Evolutionary conservation across 2,797 vertebrate genomes (phyloP), one percentile per base, ranked within the genome.

Genomic region (Chlorospingus flavigularis): DNA sequence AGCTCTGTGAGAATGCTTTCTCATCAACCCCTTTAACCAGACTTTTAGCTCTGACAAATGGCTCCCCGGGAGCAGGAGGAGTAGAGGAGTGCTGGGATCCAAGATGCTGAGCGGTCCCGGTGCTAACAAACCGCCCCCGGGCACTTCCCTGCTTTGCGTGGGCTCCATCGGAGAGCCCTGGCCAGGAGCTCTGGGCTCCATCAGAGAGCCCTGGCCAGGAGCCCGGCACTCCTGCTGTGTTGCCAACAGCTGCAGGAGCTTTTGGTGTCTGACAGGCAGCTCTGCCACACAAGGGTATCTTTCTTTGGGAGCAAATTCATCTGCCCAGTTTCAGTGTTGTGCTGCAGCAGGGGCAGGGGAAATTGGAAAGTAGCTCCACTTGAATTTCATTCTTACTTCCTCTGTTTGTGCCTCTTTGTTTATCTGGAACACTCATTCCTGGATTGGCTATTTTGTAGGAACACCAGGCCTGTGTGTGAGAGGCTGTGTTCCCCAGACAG

Each of bases 241-340:
- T 83, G 61, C 57, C 90, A 88, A 82, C 82, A 86, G 66, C 72
- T 95, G 88, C 58, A 88, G 75, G 58, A 77, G 54, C 17, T 57
- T 53, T 35, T 28, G 48, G 54, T 74, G 39, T 78, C 53, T 42
- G 50, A 66, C 0, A 1, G 67, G 65, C 72, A 71, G 9, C 42
- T 71, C 61, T 82, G 74, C 40, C 67, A 60, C 89, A 74, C 82
- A 61, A 74, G 37, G 60, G 6, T 61, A 8, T 43, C 58, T 80
- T 74, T 94, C 72, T 80, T 58, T 55, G 72, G 70, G 43, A 84
- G 40, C 11, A 86, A 84, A 75, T 58, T 58, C 2, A 4, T 43
- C 61, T 66, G 85, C 75, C 63, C 45, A 4, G n/a, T 53, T 91
- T 76, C 88, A 76, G 2, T 1, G 1, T 11, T 71, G 45, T 45